Base-by-base conservation (phyloP, 1,140 invertebrate genomes). In the Rhopalosiphum maidis region DNA sequence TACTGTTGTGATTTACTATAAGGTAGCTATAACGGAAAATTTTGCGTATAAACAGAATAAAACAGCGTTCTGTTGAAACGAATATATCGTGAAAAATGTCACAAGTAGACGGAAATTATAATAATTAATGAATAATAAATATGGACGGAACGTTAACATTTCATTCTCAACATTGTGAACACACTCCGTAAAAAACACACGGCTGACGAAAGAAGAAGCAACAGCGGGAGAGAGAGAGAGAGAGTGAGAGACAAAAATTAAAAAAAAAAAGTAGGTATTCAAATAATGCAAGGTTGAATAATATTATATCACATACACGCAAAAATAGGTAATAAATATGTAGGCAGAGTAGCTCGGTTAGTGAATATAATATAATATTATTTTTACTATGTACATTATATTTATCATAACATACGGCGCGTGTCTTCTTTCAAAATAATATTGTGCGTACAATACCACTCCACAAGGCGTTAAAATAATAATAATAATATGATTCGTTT, bases 231-330 rank as follows among this genome's bases (percentile, higher is more conserved):
- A 15, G 25, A 15, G 30, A 60, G 7, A 30, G 60, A 30, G 60
- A 68, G 30, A 15, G n/a, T 15, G 60, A 68, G 30, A 77, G 15
- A 68, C 15, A 21, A n/a, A n/a, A 68, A 68, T n/a, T n/a, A 6
- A 35, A 15, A 85, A 85, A 85, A 85, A 85, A 85, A 25, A 37
- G 0, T 5, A 25, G 41, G 1, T 23, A 43, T 85, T 85, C 5
- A 30, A 85, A 85, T 85, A 85, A 85, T 85, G 41, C 83, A 85
- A 85, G 83, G 83, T 85, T 25, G 83, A 41, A 41, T 41, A 25
- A 41, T 85, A 85, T 85, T 43, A 77, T n/a, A 77, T 77, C 60
- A n/a, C 15, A 77, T 21, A 35, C 60, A n/a, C 60, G n/a, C 60
- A 18, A 77, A 77, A n/a, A n/a, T 77, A n/a, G 30, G 30, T 77